Base-by-base conservation (phyloP, 2,113 vertebrate species). In the Calyptommatus sinebrachiatus region DNA sequence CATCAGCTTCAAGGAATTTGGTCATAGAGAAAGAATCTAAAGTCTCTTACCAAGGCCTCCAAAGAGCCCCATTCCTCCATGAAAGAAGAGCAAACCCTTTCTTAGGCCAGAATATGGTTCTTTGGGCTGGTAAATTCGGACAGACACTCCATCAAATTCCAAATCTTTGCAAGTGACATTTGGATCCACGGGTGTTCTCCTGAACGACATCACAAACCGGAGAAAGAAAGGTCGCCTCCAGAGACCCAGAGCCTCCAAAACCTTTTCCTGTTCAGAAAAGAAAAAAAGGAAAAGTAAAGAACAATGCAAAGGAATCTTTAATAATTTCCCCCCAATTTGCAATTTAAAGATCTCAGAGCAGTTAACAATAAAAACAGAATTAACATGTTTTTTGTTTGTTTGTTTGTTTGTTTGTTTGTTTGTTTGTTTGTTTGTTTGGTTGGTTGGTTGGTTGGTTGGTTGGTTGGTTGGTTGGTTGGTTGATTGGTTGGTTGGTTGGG, bases 21-120 rank as follows among this genome's bases (percentile, higher is more conserved):
- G n/a, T n/a, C n/a, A n/a, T n/a, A n/a, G n/a, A n/a, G n/a, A n/a
- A n/a, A n/a, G n/a, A n/a, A n/a, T n/a, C n/a, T n/a, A n/a, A n/a
- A n/a, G n/a, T n/a, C n/a, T n/a, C 91, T 94, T 92, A 96, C 96
- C 92, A 28, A 96, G 84, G 75, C 91, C 95, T 11, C 96, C 95
- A 1, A 90, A 0, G 57, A 93, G 31, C 67, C 82, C 88, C 26
- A 94, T 95, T 7, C 96, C 95, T 3, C 96, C 95, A 1, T 96
- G 95, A 89, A 93, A 93, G 83, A 94, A 95, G 22, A 97, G 12
- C 0, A 97, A 78, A 7, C 93, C 95, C 74, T 88, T 89, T 73
- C 92, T 92, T 45, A 71, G 81, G 11, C 88, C 78, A 0, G 80
- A 16, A 45, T 88, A 86, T 18, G 79, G 50, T 0, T 81, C 7